Evolutionary conservation across 2,888 invertebrate genomes (phyloP).

Genomic region (Idaea biselata): DNA sequence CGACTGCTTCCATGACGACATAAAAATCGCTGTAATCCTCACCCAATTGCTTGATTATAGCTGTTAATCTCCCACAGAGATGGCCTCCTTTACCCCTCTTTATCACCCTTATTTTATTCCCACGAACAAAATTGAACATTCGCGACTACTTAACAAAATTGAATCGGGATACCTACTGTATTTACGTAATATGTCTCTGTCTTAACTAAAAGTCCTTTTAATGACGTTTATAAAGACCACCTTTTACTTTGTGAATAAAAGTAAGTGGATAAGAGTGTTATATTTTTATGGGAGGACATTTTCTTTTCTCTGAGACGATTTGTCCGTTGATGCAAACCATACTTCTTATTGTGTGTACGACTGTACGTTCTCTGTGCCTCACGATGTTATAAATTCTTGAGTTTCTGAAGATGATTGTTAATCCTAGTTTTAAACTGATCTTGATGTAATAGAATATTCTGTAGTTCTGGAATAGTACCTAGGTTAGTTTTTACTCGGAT

Average conservation of each 20-base stretch:
- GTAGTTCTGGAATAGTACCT: too few species aligned
- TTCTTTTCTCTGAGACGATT: slow-evolving; percentile 17
- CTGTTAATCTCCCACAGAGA: slow-evolving; percentile 70
- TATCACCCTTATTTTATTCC: slow-evolving; percentile 65
- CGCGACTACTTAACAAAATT: slow-evolving; percentile 71
- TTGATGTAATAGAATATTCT: too few species aligned
- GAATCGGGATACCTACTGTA: slow-evolving; percentile 45
- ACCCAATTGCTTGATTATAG: slow-evolving; percentile 75
- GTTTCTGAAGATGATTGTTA: too few species aligned
- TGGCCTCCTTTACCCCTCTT: slow-evolving; percentile 58
- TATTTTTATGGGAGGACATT: slow-evolving; percentile 2
- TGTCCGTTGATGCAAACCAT: slow-evolving; percentile 1
- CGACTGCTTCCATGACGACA: slow-evolving; percentile 47
- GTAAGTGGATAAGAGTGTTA: slow-evolving; percentile 16
- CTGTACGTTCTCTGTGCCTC: too few species aligned
- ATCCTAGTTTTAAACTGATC: too few species aligned
- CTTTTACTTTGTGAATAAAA: slow-evolving; percentile 22
- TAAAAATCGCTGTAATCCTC: slow-evolving; percentile 74
- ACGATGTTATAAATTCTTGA: too few species aligned
- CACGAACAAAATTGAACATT: slow-evolving; percentile 60
- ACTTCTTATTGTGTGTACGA: neutral
- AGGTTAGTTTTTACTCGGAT: too few species aligned
- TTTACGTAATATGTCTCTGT: slow-evolving; percentile 47
- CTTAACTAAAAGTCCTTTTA: slow-evolving; percentile 39
- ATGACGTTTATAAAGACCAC: slow-evolving; percentile 25